phyloP scores from a whole-genome alignment of 1,140 invertebrate species.

The Drosophila micromelanica region DNA sequence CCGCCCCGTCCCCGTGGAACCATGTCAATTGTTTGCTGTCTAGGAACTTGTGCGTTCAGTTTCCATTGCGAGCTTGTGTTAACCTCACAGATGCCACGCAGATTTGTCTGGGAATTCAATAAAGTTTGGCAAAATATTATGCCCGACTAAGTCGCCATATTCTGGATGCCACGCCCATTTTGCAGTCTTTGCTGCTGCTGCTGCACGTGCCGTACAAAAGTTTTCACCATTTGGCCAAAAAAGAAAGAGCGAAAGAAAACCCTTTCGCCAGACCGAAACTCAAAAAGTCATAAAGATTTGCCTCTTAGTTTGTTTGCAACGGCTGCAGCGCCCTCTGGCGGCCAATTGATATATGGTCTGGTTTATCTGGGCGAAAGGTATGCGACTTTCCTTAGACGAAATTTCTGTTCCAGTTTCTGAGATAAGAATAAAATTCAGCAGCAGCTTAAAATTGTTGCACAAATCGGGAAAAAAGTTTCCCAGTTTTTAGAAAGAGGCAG shows the following conservation, averaged over 20 bases:
- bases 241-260: conserved; percentile 16
- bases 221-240: conserved; percentile 38
- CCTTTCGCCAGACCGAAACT: conserved; percentile 41
- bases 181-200: conserved; percentile 11
- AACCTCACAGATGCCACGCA: conserved; percentile 57
- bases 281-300: conserved; percentile 79
- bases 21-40: conserved; percentile 46
- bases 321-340: conserved; percentile 55
- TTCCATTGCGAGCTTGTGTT: conserved; percentile 1
- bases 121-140: conserved; percentile 82
- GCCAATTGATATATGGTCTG: conserved; percentile 63
- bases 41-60: conserved; percentile 29
- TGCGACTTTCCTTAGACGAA: conserved; percentile 5
- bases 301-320: conserved; percentile 32
- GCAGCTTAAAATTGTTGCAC: conserved; percentile 8
- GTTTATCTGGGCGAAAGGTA: conserved; percentile 47
- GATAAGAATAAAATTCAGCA: conserved; percentile 30
- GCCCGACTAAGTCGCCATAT: conserved; percentile 57
- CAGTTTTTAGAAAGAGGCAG: too few relatives aligned
- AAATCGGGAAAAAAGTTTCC: not conserved
- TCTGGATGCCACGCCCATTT: conserved; percentile 55
- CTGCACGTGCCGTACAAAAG: conserved; percentile 66
- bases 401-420: conserved; percentile 8
- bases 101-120: conserved; percentile 77
- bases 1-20: not conserved